A percentile compares a stretch with the other conserved stretches of the same genome.
Evolutionary conservation across 2,797 vertebrate species (phyloP).

Genomic region (Acanthiza pusilla): DNA sequence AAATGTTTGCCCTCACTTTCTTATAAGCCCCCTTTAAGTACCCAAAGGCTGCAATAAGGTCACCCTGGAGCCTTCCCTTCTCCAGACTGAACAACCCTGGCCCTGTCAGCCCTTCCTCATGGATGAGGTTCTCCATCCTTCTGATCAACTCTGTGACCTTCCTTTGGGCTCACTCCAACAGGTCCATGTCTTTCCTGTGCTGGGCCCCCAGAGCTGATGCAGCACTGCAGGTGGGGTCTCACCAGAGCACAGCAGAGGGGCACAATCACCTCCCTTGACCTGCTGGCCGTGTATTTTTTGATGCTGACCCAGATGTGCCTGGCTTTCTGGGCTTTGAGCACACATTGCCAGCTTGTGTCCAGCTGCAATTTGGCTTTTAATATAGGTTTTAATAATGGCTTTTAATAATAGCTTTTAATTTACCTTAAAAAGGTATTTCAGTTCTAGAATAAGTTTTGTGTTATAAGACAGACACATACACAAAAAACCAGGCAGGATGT

Average conservation of each 20-base stretch:
- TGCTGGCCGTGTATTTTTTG: fast-evolving
- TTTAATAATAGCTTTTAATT: neutral
- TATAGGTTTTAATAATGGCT: neutral
- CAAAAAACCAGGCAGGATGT: neutral
- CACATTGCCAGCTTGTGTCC: too few species aligned
- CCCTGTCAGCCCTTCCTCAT: neutral
- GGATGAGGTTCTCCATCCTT: neutral
- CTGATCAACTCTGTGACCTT: neutral
- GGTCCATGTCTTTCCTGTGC: neutral
- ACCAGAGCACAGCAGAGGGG: neutral
- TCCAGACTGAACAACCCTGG: neutral
- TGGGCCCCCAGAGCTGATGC: neutral
- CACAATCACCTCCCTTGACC: fast-evolving
- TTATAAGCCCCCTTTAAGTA: neutral
- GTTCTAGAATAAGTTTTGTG: neutral
- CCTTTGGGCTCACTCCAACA: fast-evolving
- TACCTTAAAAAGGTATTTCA: neutral
- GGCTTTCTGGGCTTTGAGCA: neutral
- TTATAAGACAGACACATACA: neutral
- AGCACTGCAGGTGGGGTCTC: neutral
- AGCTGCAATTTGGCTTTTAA: neutral
- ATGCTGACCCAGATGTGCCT: neutral
- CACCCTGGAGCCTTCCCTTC: neutral
- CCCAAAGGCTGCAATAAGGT: neutral
- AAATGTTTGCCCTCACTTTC: neutral